Conservation (phyloP, 2,888 invertebrate genomes). For the Philaethria dido region DNA sequence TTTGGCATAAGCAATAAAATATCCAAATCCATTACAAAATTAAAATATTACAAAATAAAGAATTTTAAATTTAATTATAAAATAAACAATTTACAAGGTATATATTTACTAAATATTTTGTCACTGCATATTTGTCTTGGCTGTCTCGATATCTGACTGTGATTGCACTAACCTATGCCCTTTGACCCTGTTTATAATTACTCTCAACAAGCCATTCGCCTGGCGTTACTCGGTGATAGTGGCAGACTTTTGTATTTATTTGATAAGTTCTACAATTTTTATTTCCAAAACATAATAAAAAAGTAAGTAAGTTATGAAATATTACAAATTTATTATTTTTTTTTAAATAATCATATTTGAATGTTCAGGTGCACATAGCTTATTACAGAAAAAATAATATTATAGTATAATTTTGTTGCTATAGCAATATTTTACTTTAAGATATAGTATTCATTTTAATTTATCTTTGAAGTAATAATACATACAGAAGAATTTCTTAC, state of each 20-base stretch:
- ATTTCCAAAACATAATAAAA: not conserved
- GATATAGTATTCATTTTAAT: not conserved
- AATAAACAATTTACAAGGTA: constrained; percentile 39
- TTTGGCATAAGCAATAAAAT: constrained; percentile 17
- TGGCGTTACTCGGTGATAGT: constrained; percentile 34
- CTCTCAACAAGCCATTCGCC: constrained; percentile 47
- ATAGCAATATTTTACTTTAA: too few relatives aligned
- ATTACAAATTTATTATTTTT: too few relatives aligned
- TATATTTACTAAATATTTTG: constrained; percentile 52
- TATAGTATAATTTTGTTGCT: not conserved
- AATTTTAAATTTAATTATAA: constrained; percentile 10
- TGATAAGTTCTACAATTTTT: not conserved
- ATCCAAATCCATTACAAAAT: not conserved
- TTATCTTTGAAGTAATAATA: not conserved
- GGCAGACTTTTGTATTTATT: not conserved
- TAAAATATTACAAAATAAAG: not conserved
- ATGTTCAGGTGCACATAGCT: not conserved
- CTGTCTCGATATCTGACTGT: constrained; percentile 68
- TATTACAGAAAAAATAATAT: not conserved
- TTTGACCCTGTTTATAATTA: constrained; percentile 65
- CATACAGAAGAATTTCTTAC: not conserved
- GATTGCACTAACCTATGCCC: constrained; percentile 79
- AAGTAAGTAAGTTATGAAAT: too few relatives aligned
- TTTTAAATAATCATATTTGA: not conserved
- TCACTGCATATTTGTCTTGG: constrained; percentile 69